A percentile compares a stretch with the other conserved stretches of the same genome.
phyloP scores from a whole-genome alignment of 2,888 invertebrate species.

The Melieria omissa region DNA sequence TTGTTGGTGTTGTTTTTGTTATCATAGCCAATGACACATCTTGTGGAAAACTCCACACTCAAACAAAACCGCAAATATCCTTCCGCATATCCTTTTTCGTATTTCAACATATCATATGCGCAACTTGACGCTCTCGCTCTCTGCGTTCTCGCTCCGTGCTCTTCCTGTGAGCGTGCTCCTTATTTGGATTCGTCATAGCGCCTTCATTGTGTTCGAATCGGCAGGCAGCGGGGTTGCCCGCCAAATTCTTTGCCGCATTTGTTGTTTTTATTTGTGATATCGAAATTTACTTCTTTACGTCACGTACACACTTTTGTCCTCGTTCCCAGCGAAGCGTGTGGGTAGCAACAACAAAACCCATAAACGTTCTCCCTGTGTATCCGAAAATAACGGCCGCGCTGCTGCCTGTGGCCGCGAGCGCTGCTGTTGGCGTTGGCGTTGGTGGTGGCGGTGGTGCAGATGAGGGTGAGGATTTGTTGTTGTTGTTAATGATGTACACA shows the following conservation, averaged over 20 bases:
- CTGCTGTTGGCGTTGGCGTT: constrained; percentile 48
- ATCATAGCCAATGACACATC: background rate
- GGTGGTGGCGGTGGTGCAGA: constrained; percentile 21
- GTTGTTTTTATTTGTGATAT: constrained; percentile 1
- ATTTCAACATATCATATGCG: background rate
- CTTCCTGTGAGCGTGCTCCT: constrained; percentile 4
- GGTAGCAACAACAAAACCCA: constrained; percentile 23
- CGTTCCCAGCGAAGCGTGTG: constrained; percentile 45
- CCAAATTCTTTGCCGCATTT: constrained; percentile 22
- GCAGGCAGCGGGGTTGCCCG: constrained; percentile 25
- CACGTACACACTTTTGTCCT: constrained; percentile 51
- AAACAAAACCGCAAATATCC: constrained; percentile 56
- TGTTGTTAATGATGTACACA: background rate
- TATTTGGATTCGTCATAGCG: constrained; percentile 1
- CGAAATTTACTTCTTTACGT: constrained; percentile 41
- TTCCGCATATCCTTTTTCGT: constrained; percentile 39
- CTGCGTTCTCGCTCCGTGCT: background rate
- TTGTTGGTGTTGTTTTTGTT: background rate
- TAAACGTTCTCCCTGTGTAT: constrained; percentile 23
- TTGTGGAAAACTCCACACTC: background rate
- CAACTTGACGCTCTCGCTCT: background rate
- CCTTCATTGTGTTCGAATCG: background rate
- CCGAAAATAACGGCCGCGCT: constrained; percentile 39
- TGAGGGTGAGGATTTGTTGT: background rate
- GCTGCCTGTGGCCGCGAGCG: constrained; percentile 41